A percentile compares a stretch with the other conserved stretches of the same genome.
phyloP scores from a whole-genome alignment of 2,888 invertebrate species.

The Linyphia triangularis region DNA sequence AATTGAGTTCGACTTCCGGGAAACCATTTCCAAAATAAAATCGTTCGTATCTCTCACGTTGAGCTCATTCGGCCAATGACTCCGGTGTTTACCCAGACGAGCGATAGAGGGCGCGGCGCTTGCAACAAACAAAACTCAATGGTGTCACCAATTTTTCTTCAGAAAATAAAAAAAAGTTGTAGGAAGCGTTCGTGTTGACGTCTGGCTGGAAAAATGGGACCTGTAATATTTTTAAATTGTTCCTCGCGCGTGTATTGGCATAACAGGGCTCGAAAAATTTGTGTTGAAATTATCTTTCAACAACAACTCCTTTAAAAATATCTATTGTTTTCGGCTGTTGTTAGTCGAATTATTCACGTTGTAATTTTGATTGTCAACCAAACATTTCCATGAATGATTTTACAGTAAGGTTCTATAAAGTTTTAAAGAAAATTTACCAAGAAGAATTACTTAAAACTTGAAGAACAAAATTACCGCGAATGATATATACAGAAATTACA shows the following conservation, averaged over 20 bases:
- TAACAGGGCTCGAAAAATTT: too few species aligned
- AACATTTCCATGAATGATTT: too few species aligned
- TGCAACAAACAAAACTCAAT: conserved; percentile 45
- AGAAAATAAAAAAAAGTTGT: neutral
- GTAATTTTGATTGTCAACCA: too few species aligned
- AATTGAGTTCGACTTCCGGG: conserved; percentile 47
- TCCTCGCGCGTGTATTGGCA: neutral
- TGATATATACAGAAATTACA: too few species aligned
- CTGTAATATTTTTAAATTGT: conserved; percentile 10
- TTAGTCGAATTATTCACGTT: too few species aligned
- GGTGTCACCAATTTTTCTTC: conserved; percentile 32
- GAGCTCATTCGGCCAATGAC: conserved; percentile 56
- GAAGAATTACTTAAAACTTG: too few species aligned
- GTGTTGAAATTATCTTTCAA: too few species aligned
- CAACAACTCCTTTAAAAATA: too few species aligned
- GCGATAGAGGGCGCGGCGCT: conserved; percentile 47
- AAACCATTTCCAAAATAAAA: conserved; percentile 63
- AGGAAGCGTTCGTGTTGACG: conserved; percentile 36
- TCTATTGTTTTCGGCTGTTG: too few species aligned
- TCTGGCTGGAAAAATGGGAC: conserved; percentile 1
- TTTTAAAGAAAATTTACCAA: too few species aligned
- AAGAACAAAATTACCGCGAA: too few species aligned
- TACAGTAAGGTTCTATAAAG: too few species aligned
- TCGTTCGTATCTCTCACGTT: conserved; percentile 17
- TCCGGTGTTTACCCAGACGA: conserved; percentile 38